Evolutionary conservation across 2,797 vertebrate species (phyloP).

Genomic region (Eleutherodactylus coqui): DNA sequence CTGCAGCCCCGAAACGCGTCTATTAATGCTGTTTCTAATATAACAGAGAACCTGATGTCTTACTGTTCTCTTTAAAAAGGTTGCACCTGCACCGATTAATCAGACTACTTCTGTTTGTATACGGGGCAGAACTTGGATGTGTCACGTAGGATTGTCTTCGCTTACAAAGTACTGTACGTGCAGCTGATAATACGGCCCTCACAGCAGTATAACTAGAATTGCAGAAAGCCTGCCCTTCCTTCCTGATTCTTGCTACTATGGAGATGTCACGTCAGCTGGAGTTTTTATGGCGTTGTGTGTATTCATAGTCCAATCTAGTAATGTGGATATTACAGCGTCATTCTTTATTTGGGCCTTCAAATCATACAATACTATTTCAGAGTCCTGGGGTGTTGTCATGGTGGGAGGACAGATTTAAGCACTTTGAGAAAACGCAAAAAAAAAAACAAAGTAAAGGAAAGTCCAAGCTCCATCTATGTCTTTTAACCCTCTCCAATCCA

Average conservation of each 20-base stretch:
- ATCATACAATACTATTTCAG: too few species aligned
- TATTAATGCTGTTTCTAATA: too few species aligned
- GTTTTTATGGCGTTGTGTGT: neutral
- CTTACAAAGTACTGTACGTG: slow-evolving; percentile 26
- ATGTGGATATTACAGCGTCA: slow-evolving; percentile 19
- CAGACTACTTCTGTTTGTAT: neutral
- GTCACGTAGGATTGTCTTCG: neutral
- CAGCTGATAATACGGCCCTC: neutral
- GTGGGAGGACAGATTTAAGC: too few species aligned
- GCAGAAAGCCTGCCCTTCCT: neutral
- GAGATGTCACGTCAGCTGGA: slow-evolving; percentile 19
- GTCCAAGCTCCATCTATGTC: too few species aligned
- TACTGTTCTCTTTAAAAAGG: too few species aligned
- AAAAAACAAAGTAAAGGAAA: too few species aligned
- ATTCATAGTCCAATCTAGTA: neutral
- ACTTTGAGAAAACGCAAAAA: too few species aligned
- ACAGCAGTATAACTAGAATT: neutral
- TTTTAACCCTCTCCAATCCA: too few species aligned
- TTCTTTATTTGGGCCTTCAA: slow-evolving; percentile 15
- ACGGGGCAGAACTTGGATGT: neutral
- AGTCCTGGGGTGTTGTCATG: too few species aligned
- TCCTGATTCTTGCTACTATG: slow-evolving; percentile 14
- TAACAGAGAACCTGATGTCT: too few species aligned
- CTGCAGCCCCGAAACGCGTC: too few species aligned
- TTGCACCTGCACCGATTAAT: too few species aligned